Percentiles rank a stretch among this genome's conserved stretches.
Conservation (phyloP, 2,888 invertebrate genomes). For the Leucoptera coffeella region DNA sequence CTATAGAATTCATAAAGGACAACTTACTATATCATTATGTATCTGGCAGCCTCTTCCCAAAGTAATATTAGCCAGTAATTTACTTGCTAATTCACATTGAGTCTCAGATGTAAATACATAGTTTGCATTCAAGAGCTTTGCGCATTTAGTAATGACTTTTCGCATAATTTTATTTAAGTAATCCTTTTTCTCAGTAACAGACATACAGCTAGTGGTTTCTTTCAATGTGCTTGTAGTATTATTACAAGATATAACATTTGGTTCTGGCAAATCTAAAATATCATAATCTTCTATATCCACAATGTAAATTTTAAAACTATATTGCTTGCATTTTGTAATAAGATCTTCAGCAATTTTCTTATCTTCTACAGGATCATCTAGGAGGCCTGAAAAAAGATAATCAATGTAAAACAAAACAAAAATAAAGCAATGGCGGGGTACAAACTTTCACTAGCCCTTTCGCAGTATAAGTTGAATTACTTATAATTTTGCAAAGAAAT, state of each 20-base stretch:
- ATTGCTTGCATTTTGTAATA: constrained; percentile 17
- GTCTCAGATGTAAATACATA: constrained; percentile 69
- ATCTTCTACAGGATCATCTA: constrained; percentile 7
- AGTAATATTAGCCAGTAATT: constrained; percentile 67
- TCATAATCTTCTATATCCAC: constrained; percentile 17
- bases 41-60: constrained; percentile 78
- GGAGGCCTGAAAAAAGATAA: constrained; percentile 12
- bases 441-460: too few relatives aligned
- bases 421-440: too few relatives aligned
- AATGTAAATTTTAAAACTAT: constrained; percentile 18
- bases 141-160: constrained; percentile 53
- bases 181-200: constrained; percentile 57
- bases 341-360: constrained; percentile 11
- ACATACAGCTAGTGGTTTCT: constrained; percentile 19
- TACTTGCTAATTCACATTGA: constrained; percentile 64
- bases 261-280: constrained; percentile 9
- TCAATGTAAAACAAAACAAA: not conserved
- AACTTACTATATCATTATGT: constrained; percentile 67
- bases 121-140: constrained; percentile 56
- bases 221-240: not conserved
- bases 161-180: constrained; percentile 46
- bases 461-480: too few relatives aligned
- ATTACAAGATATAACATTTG: constrained; percentile 10
- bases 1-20: too few relatives aligned
- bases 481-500: too few relatives aligned